These are phyloP conservation scores for Rhysida immarginata DNA, from an alignment of 1,140 invertebrate species.

Conservation along the genomic window DNA sequence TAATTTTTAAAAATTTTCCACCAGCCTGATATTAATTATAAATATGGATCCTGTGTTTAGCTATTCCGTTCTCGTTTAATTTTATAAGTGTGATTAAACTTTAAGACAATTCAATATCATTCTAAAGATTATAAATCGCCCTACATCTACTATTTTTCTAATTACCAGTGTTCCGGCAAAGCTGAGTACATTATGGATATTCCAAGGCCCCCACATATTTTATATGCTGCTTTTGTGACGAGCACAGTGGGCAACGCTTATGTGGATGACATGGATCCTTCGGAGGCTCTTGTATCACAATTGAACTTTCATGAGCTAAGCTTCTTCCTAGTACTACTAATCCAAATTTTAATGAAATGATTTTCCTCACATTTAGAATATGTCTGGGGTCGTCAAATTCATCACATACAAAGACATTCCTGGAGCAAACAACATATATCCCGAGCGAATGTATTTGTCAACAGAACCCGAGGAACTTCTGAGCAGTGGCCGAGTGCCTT, in stretches of 20 bases:
- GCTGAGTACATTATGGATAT: neutral
- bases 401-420: neutral
- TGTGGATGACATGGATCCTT: neutral
- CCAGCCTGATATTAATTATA: too few relatives aligned
- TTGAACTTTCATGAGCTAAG: too few relatives aligned
- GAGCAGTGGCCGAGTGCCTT: neutral
- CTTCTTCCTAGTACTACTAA: too few relatives aligned
- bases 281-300: neutral
- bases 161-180: neutral
- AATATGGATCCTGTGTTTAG: too few relatives aligned
- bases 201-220: neutral
- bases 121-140: too few relatives aligned
- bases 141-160: too few relatives aligned
- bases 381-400: neutral
- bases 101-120: too few relatives aligned
- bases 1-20: too few relatives aligned
- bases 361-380: neutral
- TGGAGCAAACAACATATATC: neutral
- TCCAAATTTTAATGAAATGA: neutral
- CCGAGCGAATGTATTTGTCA: neutral
- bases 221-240: neutral
- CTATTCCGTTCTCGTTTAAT: too few relatives aligned
- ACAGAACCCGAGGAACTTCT: neutral
- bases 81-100: too few relatives aligned
- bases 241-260: neutral